These are phyloP conservation scores for Sesamia inferens DNA, from an alignment of 2,888 invertebrate genomes.

Conservation along the genomic window DNA sequence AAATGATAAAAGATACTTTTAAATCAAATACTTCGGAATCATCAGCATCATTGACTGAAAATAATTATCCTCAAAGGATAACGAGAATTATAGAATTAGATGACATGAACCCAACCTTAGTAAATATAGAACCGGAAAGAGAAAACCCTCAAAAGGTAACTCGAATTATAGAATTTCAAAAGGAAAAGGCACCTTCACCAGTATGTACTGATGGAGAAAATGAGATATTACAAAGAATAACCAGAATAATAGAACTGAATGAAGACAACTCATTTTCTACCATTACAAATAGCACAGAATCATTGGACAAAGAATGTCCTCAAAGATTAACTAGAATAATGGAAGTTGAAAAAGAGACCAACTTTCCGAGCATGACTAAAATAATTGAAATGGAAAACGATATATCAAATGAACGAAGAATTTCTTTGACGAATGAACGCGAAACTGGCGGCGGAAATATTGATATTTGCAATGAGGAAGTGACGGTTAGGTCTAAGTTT, in stretches of 20 bases:
- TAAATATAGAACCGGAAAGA: slow-evolving; percentile 77
- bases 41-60: slow-evolving; percentile 68
- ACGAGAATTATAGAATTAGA: slow-evolving; percentile 87
- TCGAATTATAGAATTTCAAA: slow-evolving; percentile 85
- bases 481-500: slow-evolving; percentile 81
- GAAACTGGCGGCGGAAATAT: slow-evolving; percentile 84
- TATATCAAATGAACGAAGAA: slow-evolving; percentile 86
- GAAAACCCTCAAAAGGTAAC: slow-evolving; percentile 85
- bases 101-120: slow-evolving; percentile 75
- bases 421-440: slow-evolving; percentile 87
- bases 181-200: slow-evolving; percentile 76
- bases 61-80: slow-evolving; percentile 81
- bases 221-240: slow-evolving; percentile 82
- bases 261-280: slow-evolving; percentile 84
- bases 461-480: slow-evolving; percentile 80
- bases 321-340: slow-evolving; percentile 83
- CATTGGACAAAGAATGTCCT: slow-evolving; percentile 75
- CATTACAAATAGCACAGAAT: slow-evolving; percentile 77
- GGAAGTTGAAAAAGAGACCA: slow-evolving; percentile 83
- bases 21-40: slow-evolving; percentile 64
- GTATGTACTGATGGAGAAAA: slow-evolving; percentile 75
- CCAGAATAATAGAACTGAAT: slow-evolving; percentile 84
- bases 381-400: slow-evolving; percentile 89
- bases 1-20: slow-evolving; percentile 73
- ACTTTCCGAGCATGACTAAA: slow-evolving; percentile 86